Base-by-base conservation (phyloP, 2,888 invertebrate genomes). In the Thera britannica region DNA sequence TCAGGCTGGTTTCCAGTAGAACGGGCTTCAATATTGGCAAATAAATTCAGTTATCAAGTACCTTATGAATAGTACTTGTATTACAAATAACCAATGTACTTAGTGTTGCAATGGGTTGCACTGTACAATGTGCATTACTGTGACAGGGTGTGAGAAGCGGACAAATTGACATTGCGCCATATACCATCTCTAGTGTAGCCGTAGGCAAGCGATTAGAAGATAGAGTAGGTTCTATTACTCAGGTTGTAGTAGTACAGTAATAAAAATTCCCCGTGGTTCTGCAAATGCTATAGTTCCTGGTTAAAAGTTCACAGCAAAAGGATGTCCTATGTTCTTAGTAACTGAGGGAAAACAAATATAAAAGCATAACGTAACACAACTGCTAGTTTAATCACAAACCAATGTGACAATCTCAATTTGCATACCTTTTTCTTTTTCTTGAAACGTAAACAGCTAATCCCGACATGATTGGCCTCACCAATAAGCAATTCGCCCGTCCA, bases 21-120 rank as follows among this genome's bases (percentile, higher is more conserved):
- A 72, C 72, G 58, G 56, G 35, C 71, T 82, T 73, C 84, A 77
- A 83, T 80, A 83, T 85, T 83, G 81, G 79, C 87, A 90, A 92
- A 92, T 91, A 90, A 88, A 88, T 79, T 65, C 56, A 69, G 58
- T 62, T 65, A 61, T 57, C 60, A 58, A 71, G 70, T 68, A 55
- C 63, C 34, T 62, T 57, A 3, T 61, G 41, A 34, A 62, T 48
- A 57, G 58, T 58, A 59, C 62, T 67, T 62, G 54, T 58, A 11
- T 34, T 58, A 52, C 55, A 63, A 63, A 62, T 62, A 62, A 36
- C 62, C 48, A 11, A 55, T 46, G 62, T 56, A 36, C 62, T 36
- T 55, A 41, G 11, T 8, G 54, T 7, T 51, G 44, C 34, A 41
- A 54, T 2, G 4, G 11, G 44, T 34, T 11, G 34, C 52, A 49